A percentile compares a stretch with the other conserved stretches of the same genome.
Conservation (phyloP, 1,140 invertebrate genomes). For the Pseudomyrmex concolor region DNA sequence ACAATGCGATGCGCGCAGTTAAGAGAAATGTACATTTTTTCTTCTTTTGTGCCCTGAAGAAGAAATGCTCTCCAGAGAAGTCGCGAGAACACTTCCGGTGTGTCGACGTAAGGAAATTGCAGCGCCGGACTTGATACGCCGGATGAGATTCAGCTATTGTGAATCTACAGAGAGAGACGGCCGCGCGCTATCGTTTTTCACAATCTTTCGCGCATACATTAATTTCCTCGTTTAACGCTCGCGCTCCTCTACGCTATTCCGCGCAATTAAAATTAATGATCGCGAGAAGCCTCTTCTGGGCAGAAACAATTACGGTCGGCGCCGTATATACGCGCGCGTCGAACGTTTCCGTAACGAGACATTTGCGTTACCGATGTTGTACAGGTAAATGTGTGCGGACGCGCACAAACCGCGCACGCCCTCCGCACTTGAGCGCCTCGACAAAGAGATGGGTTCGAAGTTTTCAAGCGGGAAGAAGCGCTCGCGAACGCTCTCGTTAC, state of each 20-base stretch:
- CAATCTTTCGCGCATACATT: slow-evolving; percentile 46
- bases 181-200: slow-evolving; percentile 12
- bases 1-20: too few relatives aligned
- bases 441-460: background rate
- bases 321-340: slow-evolving; percentile 4
- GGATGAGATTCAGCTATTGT: slow-evolving; percentile 8
- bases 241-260: slow-evolving; percentile 30
- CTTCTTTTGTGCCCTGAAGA: too few relatives aligned
- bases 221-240: slow-evolving; percentile 14
- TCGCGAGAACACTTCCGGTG: background rate
- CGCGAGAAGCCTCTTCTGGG: slow-evolving; percentile 26
- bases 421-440: background rate
- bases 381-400: slow-evolving; percentile 27
- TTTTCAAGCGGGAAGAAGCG: background rate
- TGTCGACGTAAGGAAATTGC: background rate
- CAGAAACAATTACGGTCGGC: slow-evolving; percentile 34
- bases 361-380: slow-evolving; percentile 45
- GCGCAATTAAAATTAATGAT: slow-evolving; percentile 57
- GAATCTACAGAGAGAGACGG: slow-evolving; percentile 14
- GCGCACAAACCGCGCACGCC: slow-evolving; percentile 2
- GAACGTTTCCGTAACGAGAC: slow-evolving; percentile 34
- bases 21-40: too few relatives aligned
- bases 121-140: background rate
- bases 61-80: too few relatives aligned
- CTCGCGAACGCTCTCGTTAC: background rate